phyloP scores from a whole-genome alignment of 2,888 invertebrate genomes.

The Unio delphinus region DNA sequence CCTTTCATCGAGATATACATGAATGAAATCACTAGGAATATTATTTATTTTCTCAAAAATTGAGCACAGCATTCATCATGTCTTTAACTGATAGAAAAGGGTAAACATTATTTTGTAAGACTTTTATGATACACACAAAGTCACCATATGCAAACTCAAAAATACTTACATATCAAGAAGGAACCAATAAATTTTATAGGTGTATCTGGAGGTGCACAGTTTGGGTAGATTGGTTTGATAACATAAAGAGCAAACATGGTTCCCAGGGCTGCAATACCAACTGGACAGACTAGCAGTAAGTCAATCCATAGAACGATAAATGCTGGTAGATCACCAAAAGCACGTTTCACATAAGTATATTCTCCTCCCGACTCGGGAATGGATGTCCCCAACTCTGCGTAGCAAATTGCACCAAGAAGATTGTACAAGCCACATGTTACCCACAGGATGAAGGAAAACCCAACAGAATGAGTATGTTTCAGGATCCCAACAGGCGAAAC shows the following conservation, averaged over 20 bases:
- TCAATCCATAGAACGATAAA: constrained; percentile 69
- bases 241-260: constrained; percentile 67
- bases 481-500: constrained; percentile 93
- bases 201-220: constrained; percentile 60
- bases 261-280: constrained; percentile 68
- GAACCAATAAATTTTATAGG: constrained; percentile 58
- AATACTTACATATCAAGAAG: constrained; percentile 62
- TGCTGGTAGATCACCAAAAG: constrained; percentile 66
- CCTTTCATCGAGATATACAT: too few relatives aligned
- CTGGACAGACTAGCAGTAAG: constrained; percentile 66
- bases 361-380: constrained; percentile 78
- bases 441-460: constrained; percentile 89
- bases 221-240: constrained; percentile 64
- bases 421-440: constrained; percentile 84
- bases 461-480: constrained; percentile 81
- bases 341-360: constrained; percentile 73
- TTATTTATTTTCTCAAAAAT: too few relatives aligned
- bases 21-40: too few relatives aligned
- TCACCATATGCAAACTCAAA: not conserved
- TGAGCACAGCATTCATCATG: too few relatives aligned
- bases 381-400: constrained; percentile 91
- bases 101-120: too few relatives aligned
- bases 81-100: too few relatives aligned
- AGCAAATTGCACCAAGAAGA: constrained; percentile 87
- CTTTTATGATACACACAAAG: too few relatives aligned